Base-by-base conservation (phyloP, 1,140 invertebrate genomes). In the Bombyx mandarina region DNA sequence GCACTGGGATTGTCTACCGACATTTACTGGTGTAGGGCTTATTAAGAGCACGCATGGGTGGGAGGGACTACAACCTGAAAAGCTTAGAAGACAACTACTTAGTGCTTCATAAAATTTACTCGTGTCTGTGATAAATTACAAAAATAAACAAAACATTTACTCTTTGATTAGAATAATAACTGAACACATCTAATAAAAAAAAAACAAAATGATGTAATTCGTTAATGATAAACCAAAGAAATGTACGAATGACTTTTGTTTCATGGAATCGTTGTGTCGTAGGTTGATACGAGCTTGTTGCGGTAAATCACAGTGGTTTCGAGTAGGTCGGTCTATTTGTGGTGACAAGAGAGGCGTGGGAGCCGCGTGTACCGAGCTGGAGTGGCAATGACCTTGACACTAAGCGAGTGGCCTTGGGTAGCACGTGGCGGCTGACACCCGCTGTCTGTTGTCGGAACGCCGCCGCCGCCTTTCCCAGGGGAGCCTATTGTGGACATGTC, bases 351-450 rank as follows among this genome's bases (percentile, higher is more conserved):
- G 79, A 78, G 77, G 83, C 82, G 83, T 86, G 83, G 81, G 82
- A 79, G 81, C 81, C 75, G 82, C 80, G 83, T 86, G 81, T 82
- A 75, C 79, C 61, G 74, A 78, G 79, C 77, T 83, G 80, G 80
- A 82, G 82, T 86, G 83, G 82, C 83, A 85, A 83, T 86, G 83
- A 85, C 84, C 84, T 87, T 87, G 84, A 85, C 84, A 87, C 82
- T 87, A 83, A 85, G 80, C 84, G 84, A 87, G 78, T 85, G 83
- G 82, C 83, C 83, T 86, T 85, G 83, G 83, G 80, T 85, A 86
- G 83, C 83, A 86, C 83, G 83, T 87, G 84, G 82, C 82, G 80
- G 83, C 84, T 85, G 84, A 87, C 84, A 85, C 82, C 82, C 84
- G 84, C 82, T 85, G 84, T 85, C 84, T 87, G 12, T 84, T 85